phyloP scores from a whole-genome alignment of 2,888 invertebrate species.

The Agrotis exclamationis region DNA sequence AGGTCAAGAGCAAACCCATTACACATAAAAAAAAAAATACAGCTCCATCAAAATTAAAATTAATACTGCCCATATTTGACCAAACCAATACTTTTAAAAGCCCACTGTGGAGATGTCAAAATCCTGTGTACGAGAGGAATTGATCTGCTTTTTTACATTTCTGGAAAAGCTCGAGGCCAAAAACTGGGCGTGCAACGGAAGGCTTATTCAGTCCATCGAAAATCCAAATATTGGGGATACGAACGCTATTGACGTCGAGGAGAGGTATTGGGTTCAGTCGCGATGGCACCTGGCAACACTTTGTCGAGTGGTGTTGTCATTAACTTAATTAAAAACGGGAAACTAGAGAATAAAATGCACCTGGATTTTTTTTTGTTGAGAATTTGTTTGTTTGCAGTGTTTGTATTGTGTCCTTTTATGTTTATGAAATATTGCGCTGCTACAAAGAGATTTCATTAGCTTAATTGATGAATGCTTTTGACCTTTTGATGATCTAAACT shows the following conservation, averaged over 20 bases:
- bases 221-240: constrained; percentile 48
- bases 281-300: constrained; percentile 39
- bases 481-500: not conserved
- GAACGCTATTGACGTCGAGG: constrained; percentile 28
- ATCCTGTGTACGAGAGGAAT: constrained; percentile 17
- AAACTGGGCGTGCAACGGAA: constrained; percentile 38
- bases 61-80: not conserved
- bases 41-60: constrained; percentile 2
- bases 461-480: constrained; percentile 26
- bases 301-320: constrained; percentile 44
- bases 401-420: constrained; percentile 10
- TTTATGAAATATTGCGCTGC: constrained; percentile 18
- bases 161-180: constrained; percentile 24
- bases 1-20: no score
- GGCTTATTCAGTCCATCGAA: constrained; percentile 48
- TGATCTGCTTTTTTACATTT: constrained; percentile 37
- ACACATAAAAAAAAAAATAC: no score
- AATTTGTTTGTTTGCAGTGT: constrained; percentile 25
- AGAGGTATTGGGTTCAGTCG: constrained; percentile 24
- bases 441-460: constrained; percentile 37
- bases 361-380: constrained; percentile 21
- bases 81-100: constrained; percentile 20
- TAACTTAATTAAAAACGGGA: constrained; percentile 51
- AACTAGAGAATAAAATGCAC: constrained; percentile 32
- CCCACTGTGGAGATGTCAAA: constrained; percentile 23